Base-by-base conservation (phyloP, 2,797 vertebrate genomes). In the Cirrhinus molitorella region DNA sequence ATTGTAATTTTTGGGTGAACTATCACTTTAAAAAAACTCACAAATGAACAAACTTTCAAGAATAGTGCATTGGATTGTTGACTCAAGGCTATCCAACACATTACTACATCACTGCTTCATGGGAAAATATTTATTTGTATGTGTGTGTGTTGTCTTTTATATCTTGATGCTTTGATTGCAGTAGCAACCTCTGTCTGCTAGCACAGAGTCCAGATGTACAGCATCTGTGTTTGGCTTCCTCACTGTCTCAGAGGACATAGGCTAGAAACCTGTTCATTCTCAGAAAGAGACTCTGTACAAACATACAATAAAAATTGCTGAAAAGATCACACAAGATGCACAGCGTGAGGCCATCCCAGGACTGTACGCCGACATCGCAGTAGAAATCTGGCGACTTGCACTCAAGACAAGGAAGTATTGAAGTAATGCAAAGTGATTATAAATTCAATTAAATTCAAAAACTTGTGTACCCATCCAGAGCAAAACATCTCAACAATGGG, bases 141-240 rank as follows among this genome's bases (percentile, higher is more conserved):
- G n/a, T 53, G 23, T 79, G 66, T 73, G 70, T 23, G 77, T 75
- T 84, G 87, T 85, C 76, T 86, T 85, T 74, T 47, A 85, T 80
- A 78, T 80, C 55, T 68, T 31, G 80, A 55, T 76, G 72, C 72
- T 73, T 80, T 80, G 88, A 90, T 91, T 82, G 83, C 63, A 82
- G 75, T 63, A 59, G 57, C 49, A 76, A 68, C 63, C 72, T 28
- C 66, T 75, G 83, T 84, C 90, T 84, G 85, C 77, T 70, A 87
- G 86, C 88, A 87, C 78, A 81, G 84, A 88, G 81, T n/a, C 85
- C 93, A 94, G 93, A 93, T 94, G 92, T 89, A 89, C 45, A 80
- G 88, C 93, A 93, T 93, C 92, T 93, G 92, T 89, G 90, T 81
- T 87, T 87, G 87, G 88, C 80, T 73, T 40, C 61, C 10, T 49